Conservation (phyloP, 2,888 invertebrate genomes). For the Urechis unicinctus region DNA sequence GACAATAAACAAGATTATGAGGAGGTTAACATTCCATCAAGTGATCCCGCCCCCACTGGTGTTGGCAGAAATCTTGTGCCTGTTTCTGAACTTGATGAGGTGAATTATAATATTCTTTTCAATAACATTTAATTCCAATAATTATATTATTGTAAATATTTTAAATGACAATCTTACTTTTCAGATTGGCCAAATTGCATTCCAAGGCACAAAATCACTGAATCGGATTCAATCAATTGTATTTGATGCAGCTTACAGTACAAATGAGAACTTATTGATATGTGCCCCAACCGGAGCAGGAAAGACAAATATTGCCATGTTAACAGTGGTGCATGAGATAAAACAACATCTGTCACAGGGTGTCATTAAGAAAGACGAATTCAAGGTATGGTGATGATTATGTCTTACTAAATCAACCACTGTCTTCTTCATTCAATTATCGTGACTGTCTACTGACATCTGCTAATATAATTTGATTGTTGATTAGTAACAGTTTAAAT, state of each 20-base stretch:
- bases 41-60: constrained; percentile 31
- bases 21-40: constrained; percentile 63
- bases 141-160: background rate
- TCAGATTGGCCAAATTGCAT: constrained; percentile 80
- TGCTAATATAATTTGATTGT: too few species aligned
- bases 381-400: constrained; percentile 78
- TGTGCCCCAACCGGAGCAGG: constrained; percentile 88
- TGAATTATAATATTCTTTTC: constrained; percentile 14
- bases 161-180: too few species aligned
- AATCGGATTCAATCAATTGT: constrained; percentile 96
- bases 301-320: constrained; percentile 98
- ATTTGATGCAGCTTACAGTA: constrained; percentile 88
- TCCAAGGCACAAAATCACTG: constrained; percentile 75
- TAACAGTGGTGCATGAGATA: constrained; percentile 85
- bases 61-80: constrained; percentile 33
- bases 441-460: too few species aligned
- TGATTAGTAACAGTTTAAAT: too few species aligned
- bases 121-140: too few species aligned
- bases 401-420: too few species aligned
- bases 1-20: constrained; percentile 71
- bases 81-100: constrained; percentile 43
- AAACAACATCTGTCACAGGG: constrained; percentile 69
- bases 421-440: too few species aligned
- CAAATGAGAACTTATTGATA: constrained; percentile 92
- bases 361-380: constrained; percentile 79